Conservation (phyloP, 1,140 invertebrate species). For the Callitettix versicolor region DNA sequence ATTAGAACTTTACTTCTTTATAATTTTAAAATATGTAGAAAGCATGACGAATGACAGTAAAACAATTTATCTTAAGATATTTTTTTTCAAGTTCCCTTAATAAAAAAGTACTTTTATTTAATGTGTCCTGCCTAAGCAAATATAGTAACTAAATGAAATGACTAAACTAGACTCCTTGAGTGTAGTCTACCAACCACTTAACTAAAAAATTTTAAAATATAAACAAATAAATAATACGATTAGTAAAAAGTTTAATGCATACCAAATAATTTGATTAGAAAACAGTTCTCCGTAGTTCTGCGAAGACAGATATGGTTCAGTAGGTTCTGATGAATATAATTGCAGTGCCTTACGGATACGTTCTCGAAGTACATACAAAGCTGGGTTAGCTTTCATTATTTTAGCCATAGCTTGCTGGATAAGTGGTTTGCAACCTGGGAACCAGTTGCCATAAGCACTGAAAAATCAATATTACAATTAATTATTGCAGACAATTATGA, state of each 20-base stretch:
- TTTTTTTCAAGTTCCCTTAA: too few relatives aligned
- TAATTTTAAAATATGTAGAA: too few relatives aligned
- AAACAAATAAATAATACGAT: too few relatives aligned
- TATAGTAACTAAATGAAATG: too few relatives aligned
- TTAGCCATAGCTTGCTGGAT: slow-evolving; percentile 99
- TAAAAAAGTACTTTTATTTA: too few relatives aligned
- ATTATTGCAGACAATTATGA: background rate
- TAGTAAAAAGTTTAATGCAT: slow-evolving; percentile 23
- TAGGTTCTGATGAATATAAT: slow-evolving; percentile 97
- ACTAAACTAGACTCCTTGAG: too few relatives aligned
- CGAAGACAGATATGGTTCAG: slow-evolving; percentile 95
- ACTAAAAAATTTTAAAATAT: too few relatives aligned
- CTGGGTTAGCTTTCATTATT: slow-evolving; percentile 99
- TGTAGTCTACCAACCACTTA: too few relatives aligned
- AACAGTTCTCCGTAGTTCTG: slow-evolving; percentile 99
- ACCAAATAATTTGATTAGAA: slow-evolving; percentile 99
- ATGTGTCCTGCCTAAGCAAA: too few relatives aligned
- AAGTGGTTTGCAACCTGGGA: slow-evolving; percentile 95
- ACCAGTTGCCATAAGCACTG: slow-evolving; percentile 99
- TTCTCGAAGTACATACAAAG: slow-evolving; percentile 93
- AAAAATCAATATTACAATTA: slow-evolving; percentile 15
- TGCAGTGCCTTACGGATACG: slow-evolving; percentile 96
- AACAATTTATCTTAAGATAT: too few relatives aligned
- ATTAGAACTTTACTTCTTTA: too few relatives aligned
- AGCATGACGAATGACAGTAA: too few relatives aligned